phyloP scores from a whole-genome alignment of 2,797 vertebrate genomes.

The Mus minutoides region DNA sequence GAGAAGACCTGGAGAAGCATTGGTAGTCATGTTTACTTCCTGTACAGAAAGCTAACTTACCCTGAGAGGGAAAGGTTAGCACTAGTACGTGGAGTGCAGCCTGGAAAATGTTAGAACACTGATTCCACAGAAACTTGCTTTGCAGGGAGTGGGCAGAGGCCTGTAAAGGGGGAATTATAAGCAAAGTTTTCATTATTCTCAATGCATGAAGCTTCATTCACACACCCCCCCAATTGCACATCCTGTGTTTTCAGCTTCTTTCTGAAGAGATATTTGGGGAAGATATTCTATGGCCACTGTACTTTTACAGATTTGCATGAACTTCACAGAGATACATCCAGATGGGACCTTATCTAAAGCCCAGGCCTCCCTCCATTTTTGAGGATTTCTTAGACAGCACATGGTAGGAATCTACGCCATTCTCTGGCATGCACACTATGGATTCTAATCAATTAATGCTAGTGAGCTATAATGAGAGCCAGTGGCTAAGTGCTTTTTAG shows the following conservation, averaged over 20 bases:
- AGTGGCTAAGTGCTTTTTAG: neutral
- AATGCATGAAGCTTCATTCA: neutral
- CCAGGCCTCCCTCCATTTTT: neutral
- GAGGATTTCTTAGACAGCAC: neutral
- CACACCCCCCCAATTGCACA: too few relatives aligned
- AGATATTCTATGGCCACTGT: too few relatives aligned
- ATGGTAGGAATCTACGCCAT: neutral
- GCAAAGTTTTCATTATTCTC: neutral
- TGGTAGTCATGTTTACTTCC: neutral
- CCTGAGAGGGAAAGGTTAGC: neutral
- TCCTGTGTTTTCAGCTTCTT: neutral
- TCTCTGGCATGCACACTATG: neutral
- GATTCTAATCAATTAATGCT: neutral
- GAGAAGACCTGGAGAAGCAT: neutral
- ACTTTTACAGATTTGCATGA: too few relatives aligned
- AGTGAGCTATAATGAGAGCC: neutral
- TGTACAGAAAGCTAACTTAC: too few relatives aligned
- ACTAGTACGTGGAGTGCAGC: neutral
- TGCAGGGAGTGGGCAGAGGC: neutral
- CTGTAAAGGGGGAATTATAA: too few relatives aligned
- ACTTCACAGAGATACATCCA: neutral
- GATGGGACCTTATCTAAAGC: neutral
- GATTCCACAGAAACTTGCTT: neutral
- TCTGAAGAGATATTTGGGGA: neutral
- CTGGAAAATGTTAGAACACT: neutral